phyloP scores from a whole-genome alignment of 92 coral and sea anemone species.

The Porites evermanni region DNA sequence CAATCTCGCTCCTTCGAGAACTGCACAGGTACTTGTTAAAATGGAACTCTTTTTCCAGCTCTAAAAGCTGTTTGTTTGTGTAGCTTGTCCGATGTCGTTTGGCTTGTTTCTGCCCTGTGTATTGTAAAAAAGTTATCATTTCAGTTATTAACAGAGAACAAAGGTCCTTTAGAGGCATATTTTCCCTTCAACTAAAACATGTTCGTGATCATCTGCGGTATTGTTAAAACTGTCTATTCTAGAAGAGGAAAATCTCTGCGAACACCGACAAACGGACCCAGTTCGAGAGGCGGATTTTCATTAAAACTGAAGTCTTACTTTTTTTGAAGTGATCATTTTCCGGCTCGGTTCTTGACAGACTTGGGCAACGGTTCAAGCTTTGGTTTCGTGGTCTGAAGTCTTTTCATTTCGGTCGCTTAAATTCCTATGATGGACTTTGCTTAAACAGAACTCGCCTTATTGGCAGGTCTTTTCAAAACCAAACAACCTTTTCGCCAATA shows the following conservation, averaged over 20 bases:
- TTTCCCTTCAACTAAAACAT: background rate
- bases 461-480: conserved; percentile 2
- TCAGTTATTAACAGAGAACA: background rate
- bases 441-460: conserved; percentile 8
- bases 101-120: conserved; percentile 54
- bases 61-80: conserved; percentile 94
- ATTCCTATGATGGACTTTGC: conserved; percentile 6
- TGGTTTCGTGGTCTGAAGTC: conserved; percentile 2
- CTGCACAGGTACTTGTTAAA: conserved; percentile 93
- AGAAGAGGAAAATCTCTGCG: too few species aligned
- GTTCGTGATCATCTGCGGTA: background rate
- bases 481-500: conserved; percentile 34
- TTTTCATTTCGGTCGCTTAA: background rate
- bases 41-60: conserved; percentile 95
- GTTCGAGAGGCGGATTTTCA: background rate
- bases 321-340: background rate
- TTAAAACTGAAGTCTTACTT: conserved; percentile 1
- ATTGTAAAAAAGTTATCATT: background rate
- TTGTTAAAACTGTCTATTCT: background rate
- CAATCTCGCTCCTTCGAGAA: conserved; percentile 91
- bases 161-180: background rate
- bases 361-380: conserved; percentile 31
- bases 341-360: conserved; percentile 3
- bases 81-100: conserved; percentile 94
- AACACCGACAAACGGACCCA: too few species aligned